Base-by-base conservation (phyloP, 2,797 vertebrate species). In the Micrastur ruficollis region DNA sequence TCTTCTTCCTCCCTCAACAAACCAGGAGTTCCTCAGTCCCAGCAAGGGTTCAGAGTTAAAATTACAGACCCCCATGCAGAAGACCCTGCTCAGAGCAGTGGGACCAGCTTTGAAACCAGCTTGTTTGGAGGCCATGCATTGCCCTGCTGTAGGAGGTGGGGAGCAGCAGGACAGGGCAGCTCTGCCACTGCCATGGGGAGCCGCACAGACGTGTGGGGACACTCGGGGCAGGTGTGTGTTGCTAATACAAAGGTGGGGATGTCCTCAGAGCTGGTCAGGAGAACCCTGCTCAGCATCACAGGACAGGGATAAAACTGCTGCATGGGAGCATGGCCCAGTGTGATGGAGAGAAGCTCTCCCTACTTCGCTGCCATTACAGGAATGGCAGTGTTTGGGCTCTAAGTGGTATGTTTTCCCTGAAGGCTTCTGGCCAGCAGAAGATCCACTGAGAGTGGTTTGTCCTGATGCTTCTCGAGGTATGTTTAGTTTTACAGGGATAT, bases 331-430 rank as follows among this genome's bases (percentile, higher is more conserved):
- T 10, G n/a, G 58, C 11, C 53, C 36, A 26, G 44, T 34, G 29
- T 49, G 53, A 16, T 0, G 8, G 49, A 40, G 23, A 46, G 27
- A 1, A 38, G 40, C 29, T 55, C 22, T 73, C 17, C 66, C 32
- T 3, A 0, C 26, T 52, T 47, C 2, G 1, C 66, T 46, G 49
- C 58, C 1, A 1, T 46, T 53, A 8, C 0, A 7, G 67, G 47
- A 62, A n/a, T 14, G 29, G n/a, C 59, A 56, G 34, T 3, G 34
- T 56, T 56, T 46, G 73, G 73, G 40, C 9, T 46, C 29, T 17
- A 4, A 53, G 25, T 0, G 5, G 18, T 32, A 21, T 1, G 5
- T 46, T 46, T 52, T 32, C 29, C 16, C 12, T 25, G 66, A 47
- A 47, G 40, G 25, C 34, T 70, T 70, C 49, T n/a, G 40, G 42